A percentile compares a stretch with the other conserved stretches of the same genome.
phyloP scores from a whole-genome alignment of 1,140 invertebrate genomes.

The Scaptodrosophila lebanonensis region DNA sequence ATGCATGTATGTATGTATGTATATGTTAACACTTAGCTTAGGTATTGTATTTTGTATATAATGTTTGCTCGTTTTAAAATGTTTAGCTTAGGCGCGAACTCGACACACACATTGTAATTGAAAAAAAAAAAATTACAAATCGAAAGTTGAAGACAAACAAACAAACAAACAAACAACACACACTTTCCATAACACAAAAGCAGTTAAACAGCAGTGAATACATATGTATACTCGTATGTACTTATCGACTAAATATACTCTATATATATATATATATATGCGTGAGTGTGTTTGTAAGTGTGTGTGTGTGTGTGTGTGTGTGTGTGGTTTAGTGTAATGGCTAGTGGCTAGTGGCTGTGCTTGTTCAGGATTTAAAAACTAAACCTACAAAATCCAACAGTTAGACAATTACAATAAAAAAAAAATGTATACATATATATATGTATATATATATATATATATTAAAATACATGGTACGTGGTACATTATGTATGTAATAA shows the following conservation, averaged over 20 bases:
- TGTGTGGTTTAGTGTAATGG: conserved; percentile 7
- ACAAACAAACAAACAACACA: no score
- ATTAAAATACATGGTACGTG: conserved; percentile 15
- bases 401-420: conserved; percentile 35
- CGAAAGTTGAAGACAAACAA: no score
- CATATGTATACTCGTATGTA: no score
- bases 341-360: conserved; percentile 17
- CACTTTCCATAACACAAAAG: no score
- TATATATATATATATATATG: conserved; percentile 12
- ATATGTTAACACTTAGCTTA: conserved; percentile 47
- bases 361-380: conserved; percentile 3
- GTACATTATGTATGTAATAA: conserved; percentile 62
- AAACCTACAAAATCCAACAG: conserved; percentile 16
- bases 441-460: no score
- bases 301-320: conserved; percentile 11
- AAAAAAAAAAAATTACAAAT: conserved; percentile 25
- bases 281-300: conserved; percentile 1
- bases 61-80: background rate
- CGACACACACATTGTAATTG: conserved; percentile 19
- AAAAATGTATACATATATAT: conserved; percentile 45
- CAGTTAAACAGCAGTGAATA: no score
- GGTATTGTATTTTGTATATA: conserved; percentile 10
- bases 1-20: conserved; percentile 7
- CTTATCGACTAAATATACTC: conserved; percentile 4
- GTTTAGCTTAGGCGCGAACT: conserved; percentile 3